These are phyloP conservation scores for Nanorana parkeri DNA, from an alignment of 2,113 vertebrate genomes.

Conservation along the genomic window DNA sequence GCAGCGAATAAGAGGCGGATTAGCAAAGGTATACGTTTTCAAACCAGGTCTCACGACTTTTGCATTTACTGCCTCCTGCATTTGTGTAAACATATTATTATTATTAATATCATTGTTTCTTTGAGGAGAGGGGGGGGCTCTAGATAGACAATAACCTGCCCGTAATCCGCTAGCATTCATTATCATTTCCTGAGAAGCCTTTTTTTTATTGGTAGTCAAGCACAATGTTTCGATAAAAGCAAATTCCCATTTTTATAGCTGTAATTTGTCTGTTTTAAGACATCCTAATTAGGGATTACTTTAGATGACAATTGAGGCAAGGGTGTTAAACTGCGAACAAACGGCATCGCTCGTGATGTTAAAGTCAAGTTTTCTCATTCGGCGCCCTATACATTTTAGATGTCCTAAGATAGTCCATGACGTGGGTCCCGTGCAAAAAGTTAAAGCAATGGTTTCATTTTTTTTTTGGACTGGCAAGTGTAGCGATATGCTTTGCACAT, in stretches of 20 bases:
- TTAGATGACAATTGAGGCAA: background rate
- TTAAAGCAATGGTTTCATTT: too few relatives aligned
- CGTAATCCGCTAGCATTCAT: background rate
- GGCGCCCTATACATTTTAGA: too few relatives aligned
- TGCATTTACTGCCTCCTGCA: constrained; percentile 1
- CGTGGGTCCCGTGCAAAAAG: too few relatives aligned
- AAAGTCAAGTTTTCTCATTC: too few relatives aligned
- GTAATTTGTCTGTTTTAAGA: background rate
- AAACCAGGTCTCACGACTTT: constrained; percentile 22
- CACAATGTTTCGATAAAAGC: background rate
- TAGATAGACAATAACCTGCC: too few relatives aligned
- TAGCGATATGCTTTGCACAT: too few relatives aligned
- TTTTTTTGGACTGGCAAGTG: too few relatives aligned
- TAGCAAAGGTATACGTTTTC: constrained; percentile 46
- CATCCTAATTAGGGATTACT: constrained; percentile 9
- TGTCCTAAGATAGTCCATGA: too few relatives aligned
- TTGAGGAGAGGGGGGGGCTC: background rate
- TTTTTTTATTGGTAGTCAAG: background rate
- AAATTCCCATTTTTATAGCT: background rate
- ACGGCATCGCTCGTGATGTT: too few relatives aligned
- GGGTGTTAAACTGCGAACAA: too few relatives aligned
- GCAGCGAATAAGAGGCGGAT: constrained; percentile 45
- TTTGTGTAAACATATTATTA: constrained; percentile 7
- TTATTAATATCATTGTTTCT: background rate
- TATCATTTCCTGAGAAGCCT: background rate